Evolutionary conservation across 2,888 invertebrate species (phyloP).

Genomic region (Leucania comma): DNA sequence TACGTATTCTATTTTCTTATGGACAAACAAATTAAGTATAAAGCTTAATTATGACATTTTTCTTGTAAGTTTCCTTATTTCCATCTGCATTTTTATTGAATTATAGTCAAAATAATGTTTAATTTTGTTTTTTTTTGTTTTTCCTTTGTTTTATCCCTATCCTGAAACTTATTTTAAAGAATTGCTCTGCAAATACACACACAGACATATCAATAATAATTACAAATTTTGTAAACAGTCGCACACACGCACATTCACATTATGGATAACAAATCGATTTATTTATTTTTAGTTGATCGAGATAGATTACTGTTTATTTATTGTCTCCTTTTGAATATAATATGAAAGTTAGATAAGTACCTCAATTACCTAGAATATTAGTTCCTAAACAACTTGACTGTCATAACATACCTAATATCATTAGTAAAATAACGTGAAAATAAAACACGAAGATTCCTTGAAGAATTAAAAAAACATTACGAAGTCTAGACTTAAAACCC

Average conservation of each 20-base stretch:
- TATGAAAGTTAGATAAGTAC: no score
- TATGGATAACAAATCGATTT: no score
- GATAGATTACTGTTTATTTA: no score
- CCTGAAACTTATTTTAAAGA: neutral
- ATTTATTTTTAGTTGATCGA: no score
- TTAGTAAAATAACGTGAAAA: no score
- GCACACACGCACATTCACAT: neutral
- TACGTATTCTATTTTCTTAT: slow-evolving; percentile 83
- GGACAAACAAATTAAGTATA: slow-evolving; percentile 87
- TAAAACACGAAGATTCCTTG: neutral
- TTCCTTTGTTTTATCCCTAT: slow-evolving; percentile 42
- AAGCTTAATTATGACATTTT: slow-evolving; percentile 89
- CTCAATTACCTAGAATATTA: no score
- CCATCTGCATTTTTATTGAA: slow-evolving; percentile 91
- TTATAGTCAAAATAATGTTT: slow-evolving; percentile 91
- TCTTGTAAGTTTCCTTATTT: slow-evolving; percentile 90
- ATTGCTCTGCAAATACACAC: neutral
- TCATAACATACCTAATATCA: no score
- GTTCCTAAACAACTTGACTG: no score
- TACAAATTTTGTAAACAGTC: neutral
- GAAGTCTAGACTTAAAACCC: neutral
- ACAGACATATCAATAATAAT: neutral
- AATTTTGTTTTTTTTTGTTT: slow-evolving; percentile 79
- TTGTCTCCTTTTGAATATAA: no score
- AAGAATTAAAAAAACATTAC: neutral